phyloP scores from a whole-genome alignment of 92 coral and sea anemone species.

The Zoanthus gigantus region DNA sequence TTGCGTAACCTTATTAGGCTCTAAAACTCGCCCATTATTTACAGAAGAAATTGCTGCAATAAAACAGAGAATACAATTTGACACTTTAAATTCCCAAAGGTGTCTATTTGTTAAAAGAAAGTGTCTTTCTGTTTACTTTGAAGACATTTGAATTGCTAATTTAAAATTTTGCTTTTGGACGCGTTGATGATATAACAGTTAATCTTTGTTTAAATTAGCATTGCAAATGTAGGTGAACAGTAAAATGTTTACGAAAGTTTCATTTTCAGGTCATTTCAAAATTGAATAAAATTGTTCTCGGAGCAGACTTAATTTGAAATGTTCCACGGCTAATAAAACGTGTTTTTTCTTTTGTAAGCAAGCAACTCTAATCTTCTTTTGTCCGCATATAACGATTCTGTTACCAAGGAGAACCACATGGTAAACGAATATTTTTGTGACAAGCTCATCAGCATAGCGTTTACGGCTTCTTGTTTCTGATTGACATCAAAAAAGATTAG shows the following conservation, averaged over 20 bases:
- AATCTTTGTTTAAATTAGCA: not conserved
- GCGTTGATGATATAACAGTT: not conserved
- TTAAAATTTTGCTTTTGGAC: not conserved
- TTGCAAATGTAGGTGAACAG: not conserved
- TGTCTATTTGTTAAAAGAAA: not conserved
- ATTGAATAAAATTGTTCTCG: not conserved
- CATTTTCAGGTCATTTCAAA: not conserved
- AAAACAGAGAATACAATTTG: not conserved
- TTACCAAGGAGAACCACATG: conserved; percentile 2
- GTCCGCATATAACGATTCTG: not conserved
- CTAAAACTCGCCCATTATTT: no score
- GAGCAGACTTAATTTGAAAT: not conserved
- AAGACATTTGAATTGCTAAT: not conserved
- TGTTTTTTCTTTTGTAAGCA: not conserved
- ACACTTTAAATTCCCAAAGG: not conserved
- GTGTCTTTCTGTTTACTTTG: not conserved
- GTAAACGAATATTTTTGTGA: conserved; percentile 2
- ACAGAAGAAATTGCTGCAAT: no score
- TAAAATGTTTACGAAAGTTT: not conserved
- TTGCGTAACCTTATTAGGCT: no score
- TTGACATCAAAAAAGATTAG: no score
- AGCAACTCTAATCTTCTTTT: not conserved
- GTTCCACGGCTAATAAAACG: not conserved
- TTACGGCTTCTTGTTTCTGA: not conserved
- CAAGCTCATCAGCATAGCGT: not conserved